Conservation (phyloP, 2,888 invertebrate genomes). For the Bombylius discolor region DNA sequence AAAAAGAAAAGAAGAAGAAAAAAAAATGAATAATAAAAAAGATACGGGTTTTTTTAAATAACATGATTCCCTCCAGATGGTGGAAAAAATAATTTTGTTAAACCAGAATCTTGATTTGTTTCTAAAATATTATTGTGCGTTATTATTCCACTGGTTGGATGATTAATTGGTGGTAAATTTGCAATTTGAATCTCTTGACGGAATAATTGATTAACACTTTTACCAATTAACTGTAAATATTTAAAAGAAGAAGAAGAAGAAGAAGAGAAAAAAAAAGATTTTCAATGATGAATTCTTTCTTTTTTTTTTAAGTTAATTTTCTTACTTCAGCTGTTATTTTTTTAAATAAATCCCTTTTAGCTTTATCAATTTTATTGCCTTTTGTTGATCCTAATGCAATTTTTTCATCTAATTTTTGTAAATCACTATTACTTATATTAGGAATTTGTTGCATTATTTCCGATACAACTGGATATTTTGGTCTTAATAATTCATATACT, state of each 20-base stretch:
- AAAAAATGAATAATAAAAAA: no score
- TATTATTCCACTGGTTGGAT: background rate
- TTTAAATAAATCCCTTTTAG: conserved; percentile 81
- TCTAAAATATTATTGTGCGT: conserved; percentile 23
- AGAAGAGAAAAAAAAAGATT: background rate
- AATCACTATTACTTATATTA: conserved; percentile 62
- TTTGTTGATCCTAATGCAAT: conserved; percentile 51
- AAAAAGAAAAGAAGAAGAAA: no score
- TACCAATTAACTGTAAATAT: conserved; percentile 54
- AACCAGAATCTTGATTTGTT: conserved; percentile 25
- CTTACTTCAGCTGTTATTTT: conserved; percentile 68
- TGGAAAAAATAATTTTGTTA: conserved; percentile 25
- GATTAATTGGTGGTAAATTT: conserved; percentile 52
- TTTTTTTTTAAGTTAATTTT: background rate
- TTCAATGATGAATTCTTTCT: background rate
- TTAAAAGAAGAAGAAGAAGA: no score
- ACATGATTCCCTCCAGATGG: no score
- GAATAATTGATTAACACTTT: conserved; percentile 76
- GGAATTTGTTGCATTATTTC: conserved; percentile 65
- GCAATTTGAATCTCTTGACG: conserved; percentile 77
- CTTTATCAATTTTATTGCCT: conserved; percentile 73
- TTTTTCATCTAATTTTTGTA: conserved; percentile 77
- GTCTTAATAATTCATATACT: conserved; percentile 72
- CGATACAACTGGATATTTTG: conserved; percentile 54
- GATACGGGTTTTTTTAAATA: no score